Evolutionary conservation across 1,140 invertebrate species (phyloP).

Genomic region (Marisa cornuarietis): DNA sequence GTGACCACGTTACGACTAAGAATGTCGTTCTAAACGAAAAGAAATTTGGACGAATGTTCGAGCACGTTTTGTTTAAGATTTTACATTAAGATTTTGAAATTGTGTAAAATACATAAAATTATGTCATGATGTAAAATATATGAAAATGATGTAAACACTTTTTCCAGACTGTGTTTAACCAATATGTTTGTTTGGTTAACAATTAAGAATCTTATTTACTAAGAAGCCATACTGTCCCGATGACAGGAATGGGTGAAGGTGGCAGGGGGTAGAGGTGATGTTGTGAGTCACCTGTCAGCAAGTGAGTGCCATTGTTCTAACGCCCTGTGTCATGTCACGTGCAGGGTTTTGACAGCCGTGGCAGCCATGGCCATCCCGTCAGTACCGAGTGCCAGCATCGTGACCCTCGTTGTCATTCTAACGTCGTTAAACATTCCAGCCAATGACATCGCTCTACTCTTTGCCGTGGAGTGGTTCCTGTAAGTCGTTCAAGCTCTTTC

Average conservation of each 20-base stretch:
- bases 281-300: too few species aligned
- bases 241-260: too few species aligned
- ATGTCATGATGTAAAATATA: too few species aligned
- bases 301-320: neutral
- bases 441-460: slow-evolving; percentile 48
- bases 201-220: neutral
- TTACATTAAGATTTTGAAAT: too few species aligned
- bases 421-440: slow-evolving; percentile 50
- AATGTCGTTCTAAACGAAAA: too few species aligned
- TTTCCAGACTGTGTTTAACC: too few species aligned
- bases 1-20: too few species aligned
- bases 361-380: slow-evolving; percentile 51
- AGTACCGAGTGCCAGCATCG: slow-evolving; percentile 58
- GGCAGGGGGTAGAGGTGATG: too few species aligned
- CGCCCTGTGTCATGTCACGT: neutral
- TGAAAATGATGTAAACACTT: too few species aligned
- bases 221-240: neutral
- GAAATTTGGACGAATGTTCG: too few species aligned
- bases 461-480: slow-evolving; percentile 61
- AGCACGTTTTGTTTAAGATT: too few species aligned
- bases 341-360: slow-evolving; percentile 50
- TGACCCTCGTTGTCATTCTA: slow-evolving; percentile 55
- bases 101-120: too few species aligned
- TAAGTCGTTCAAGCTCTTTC: slow-evolving; percentile 34
- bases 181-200: neutral